Conservation (phyloP, 2,888 invertebrate genomes). For the Sarcophaga subvicina region DNA sequence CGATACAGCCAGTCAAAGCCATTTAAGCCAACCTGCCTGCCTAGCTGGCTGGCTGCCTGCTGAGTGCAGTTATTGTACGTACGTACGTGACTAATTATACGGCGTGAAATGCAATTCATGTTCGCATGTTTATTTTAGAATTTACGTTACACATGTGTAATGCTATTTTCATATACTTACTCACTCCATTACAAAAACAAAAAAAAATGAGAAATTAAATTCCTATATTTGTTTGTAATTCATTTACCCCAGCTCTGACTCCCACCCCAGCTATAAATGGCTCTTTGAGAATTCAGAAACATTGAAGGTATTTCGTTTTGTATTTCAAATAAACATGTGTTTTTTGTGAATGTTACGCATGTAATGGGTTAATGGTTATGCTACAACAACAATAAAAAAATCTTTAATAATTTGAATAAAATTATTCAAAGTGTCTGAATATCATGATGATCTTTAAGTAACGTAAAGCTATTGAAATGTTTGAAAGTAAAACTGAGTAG, state of each 20-base stretch:
- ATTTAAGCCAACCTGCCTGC: not conserved
- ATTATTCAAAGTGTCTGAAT: not conserved
- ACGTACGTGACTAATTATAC: constrained; percentile 75
- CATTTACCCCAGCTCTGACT: constrained; percentile 16
- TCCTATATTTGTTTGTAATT: not conserved
- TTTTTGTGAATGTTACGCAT: not conserved
- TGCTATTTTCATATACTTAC: not conserved
- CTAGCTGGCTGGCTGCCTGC: not conserved
- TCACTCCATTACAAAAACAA: not conserved
- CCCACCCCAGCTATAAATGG: not conserved
- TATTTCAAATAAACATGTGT: not conserved
- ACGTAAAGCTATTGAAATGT: not conserved
- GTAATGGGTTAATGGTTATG: not conserved
- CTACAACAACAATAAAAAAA: not conserved
- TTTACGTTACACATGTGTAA: constrained; percentile 37
- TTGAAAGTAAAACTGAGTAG: not conserved
- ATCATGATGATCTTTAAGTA: constrained; percentile 4
- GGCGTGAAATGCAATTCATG: constrained; percentile 79
- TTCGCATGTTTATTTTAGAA: constrained; percentile 73
- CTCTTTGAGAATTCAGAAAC: not conserved
- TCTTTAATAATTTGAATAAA: no score
- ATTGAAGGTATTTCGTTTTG: not conserved
- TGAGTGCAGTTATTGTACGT: constrained; percentile 4
- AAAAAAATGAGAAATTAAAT: not conserved
- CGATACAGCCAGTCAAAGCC: no score